A percentile compares a stretch with the other conserved stretches of the same genome.
These are phyloP conservation scores for Carpatolechia fugitivella DNA, from an alignment of 2,888 invertebrate species.

Conservation along the genomic window DNA sequence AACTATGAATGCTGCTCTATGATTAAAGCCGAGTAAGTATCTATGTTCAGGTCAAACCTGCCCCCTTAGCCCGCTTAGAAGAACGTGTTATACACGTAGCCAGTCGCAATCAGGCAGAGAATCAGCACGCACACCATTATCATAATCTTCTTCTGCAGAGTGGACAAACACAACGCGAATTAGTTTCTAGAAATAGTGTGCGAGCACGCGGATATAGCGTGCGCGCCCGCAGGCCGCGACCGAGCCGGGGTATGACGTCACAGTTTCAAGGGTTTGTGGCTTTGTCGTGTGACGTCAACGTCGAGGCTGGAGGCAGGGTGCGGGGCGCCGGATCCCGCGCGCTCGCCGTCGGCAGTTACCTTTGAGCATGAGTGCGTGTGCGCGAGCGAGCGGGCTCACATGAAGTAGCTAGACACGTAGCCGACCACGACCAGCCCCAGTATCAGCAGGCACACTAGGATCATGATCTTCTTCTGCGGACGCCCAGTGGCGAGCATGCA, in stretches of 20 bases:
- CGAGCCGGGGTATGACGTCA: conserved; percentile 18
- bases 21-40: conserved; percentile 39
- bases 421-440: conserved; percentile 88
- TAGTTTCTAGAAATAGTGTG: conserved; percentile 55
- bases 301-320: background rate
- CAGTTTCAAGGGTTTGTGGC: background rate
- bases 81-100: conserved; percentile 78
- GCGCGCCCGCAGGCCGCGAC: conserved; percentile 21
- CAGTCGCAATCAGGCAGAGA: conserved; percentile 84
- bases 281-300: background rate
- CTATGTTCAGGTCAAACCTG: conserved; percentile 66
- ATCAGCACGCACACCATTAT: conserved; percentile 93
- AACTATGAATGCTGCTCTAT: conserved; percentile 43
- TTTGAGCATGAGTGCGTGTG: conserved; percentile 61
- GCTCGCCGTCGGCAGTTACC: conserved; percentile 54
- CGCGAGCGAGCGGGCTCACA: conserved; percentile 60
- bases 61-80: conserved; percentile 68
- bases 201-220: conserved; percentile 41
- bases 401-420: conserved; percentile 81
- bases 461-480: conserved; percentile 93
- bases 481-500: conserved; percentile 56
- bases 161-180: conserved; percentile 72
- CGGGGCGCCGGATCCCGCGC: conserved; percentile 16
- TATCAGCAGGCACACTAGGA: conserved; percentile 93
- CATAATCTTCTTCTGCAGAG: conserved; percentile 95